These are phyloP conservation scores for Platysternon megacephalum DNA, from an alignment of 2,113 vertebrate genomes.

Conservation along the genomic window DNA sequence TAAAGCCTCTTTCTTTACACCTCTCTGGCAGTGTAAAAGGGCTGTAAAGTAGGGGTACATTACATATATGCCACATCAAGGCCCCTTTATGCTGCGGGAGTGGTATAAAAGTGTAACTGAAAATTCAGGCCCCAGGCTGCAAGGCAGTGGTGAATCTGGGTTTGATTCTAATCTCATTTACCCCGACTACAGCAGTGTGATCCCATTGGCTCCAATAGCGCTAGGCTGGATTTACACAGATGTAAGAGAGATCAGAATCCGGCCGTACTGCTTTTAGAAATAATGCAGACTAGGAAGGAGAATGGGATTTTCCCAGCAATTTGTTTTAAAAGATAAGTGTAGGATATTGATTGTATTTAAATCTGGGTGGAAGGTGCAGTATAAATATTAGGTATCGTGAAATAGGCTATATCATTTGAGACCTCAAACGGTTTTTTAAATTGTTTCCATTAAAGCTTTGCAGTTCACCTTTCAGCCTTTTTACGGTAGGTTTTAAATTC, in stretches of 20 bases:
- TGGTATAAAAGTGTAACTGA: neutral
- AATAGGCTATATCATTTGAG: slow-evolving; percentile 27
- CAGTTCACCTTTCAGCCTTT: slow-evolving; percentile 54
- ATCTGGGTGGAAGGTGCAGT: neutral
- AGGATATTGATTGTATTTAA: neutral
- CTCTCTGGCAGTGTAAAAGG: neutral
- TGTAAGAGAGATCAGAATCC: neutral
- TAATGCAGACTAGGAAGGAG: neutral
- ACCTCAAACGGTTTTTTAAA: slow-evolving; percentile 15
- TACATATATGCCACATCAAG: neutral
- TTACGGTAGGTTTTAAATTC: slow-evolving; percentile 59
- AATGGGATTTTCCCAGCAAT: neutral
- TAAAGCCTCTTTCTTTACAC: neutral
- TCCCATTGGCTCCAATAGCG: neutral
- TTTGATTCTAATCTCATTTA: neutral
- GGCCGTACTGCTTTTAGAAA: neutral
- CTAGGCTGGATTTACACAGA: neutral
- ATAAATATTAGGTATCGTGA: slow-evolving; percentile 21
- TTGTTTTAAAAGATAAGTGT: neutral
- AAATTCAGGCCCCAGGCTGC: neutral
- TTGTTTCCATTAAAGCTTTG: slow-evolving; percentile 40
- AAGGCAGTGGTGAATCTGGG: neutral
- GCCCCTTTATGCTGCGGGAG: neutral
- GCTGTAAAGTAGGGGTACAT: neutral
- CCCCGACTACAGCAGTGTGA: neutral